Conservation (phyloP, 2,113 vertebrate genomes). For the Regulus satrapa region DNA sequence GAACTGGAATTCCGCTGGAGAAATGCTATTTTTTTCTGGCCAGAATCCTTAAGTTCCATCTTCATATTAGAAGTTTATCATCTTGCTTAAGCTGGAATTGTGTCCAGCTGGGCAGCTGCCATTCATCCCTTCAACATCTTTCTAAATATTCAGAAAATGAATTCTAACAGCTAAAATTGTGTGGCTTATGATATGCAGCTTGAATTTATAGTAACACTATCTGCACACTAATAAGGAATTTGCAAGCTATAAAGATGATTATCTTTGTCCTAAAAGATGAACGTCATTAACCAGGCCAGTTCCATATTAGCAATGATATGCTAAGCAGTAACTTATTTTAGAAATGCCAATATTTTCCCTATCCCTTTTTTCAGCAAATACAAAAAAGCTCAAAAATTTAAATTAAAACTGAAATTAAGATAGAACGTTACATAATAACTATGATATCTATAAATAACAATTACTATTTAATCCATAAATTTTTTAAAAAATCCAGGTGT, state of each 20-base stretch:
- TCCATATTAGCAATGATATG: slow-evolving; percentile 32
- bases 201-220: slow-evolving; percentile 72
- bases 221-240: slow-evolving; percentile 67
- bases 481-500: background rate
- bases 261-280: slow-evolving; percentile 68
- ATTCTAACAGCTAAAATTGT: slow-evolving; percentile 66
- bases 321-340: slow-evolving; percentile 33
- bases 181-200: slow-evolving; percentile 53
- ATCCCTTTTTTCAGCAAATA: background rate
- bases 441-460: background rate
- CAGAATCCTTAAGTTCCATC: slow-evolving; percentile 74
- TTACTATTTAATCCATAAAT: background rate
- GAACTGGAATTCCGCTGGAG: slow-evolving; percentile 67
- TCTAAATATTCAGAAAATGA: slow-evolving; percentile 69
- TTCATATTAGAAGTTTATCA: slow-evolving; percentile 75
- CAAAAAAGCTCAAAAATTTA: slow-evolving; percentile 32
- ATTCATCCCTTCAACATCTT: slow-evolving; percentile 49
- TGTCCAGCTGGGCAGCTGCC: slow-evolving; percentile 71
- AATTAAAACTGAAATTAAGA: slow-evolving; percentile 13
- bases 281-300: slow-evolving; percentile 23
- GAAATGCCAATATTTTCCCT: slow-evolving; percentile 24
- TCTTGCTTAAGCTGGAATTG: slow-evolving; percentile 56
- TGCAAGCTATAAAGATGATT: slow-evolving; percentile 65
- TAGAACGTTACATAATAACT: background rate
- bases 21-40: slow-evolving; percentile 70